Evolutionary conservation across 2,797 vertebrate genomes (phyloP).

Genomic region (Eptatretus atami): DNA sequence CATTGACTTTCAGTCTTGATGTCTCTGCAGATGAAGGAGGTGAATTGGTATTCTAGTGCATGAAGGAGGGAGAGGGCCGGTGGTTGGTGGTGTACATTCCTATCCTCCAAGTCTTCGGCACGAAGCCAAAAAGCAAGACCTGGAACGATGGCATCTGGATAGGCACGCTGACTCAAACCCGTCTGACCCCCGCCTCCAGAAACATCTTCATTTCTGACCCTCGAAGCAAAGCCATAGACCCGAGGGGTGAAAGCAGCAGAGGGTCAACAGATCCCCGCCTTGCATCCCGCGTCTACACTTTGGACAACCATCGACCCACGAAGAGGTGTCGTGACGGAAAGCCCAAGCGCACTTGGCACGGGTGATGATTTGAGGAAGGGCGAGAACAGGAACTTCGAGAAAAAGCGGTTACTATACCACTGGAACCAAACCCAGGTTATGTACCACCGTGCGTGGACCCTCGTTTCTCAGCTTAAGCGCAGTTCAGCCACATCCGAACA

Average conservation of each 20-base stretch:
- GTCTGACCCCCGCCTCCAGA: conserved; percentile 38
- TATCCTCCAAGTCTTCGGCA: conserved; percentile 67
- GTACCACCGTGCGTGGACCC: conserved; percentile 36
- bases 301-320: conserved; percentile 14
- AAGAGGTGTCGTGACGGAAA: conserved; percentile 10
- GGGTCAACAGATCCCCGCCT: conserved; percentile 23
- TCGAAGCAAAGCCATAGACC: conserved; percentile 18
- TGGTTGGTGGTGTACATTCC: conserved; percentile 38
- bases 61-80: conserved; percentile 63
- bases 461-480: conserved; percentile 38
- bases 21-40: conserved; percentile 34
- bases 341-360: conserved; percentile 13
- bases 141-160: conserved; percentile 9
- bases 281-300: conserved; percentile 14
- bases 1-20: no score
- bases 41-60: conserved; percentile 93
- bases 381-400: conserved; percentile 34
- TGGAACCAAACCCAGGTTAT: conserved; percentile 37
- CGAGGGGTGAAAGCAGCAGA: conserved; percentile 17
- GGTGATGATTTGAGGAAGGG: conserved; percentile 54
- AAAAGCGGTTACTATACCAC: conserved; percentile 38
- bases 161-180: conserved; percentile 10
- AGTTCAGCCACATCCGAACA: conserved; percentile 77
- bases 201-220: conserved; percentile 13
- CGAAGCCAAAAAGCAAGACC: conserved; percentile 22